Conservation (phyloP, 2,797 vertebrate genomes). For the Mormyrus proboscirostris region DNA sequence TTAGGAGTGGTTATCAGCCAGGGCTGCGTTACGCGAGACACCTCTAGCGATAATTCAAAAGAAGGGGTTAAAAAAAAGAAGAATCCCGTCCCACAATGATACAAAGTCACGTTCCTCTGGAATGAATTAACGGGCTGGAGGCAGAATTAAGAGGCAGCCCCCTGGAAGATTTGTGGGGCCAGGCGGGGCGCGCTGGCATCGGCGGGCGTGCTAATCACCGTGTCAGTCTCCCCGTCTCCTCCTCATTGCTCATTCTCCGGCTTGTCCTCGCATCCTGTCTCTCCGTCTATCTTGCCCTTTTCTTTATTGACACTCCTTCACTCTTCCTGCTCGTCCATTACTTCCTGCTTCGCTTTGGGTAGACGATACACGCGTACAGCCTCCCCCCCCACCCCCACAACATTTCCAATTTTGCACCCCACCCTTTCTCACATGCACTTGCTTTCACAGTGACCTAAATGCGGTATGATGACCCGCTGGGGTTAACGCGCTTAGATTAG, state of each 20-base stretch:
- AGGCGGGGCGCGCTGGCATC: neutral
- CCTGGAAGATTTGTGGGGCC: neutral
- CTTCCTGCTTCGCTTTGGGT: neutral
- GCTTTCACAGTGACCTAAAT: constrained; percentile 31
- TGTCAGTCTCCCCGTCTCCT: neutral
- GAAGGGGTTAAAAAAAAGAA: neutral
- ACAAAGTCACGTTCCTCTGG: neutral
- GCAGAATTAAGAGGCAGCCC: neutral
- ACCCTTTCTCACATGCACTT: constrained; percentile 33
- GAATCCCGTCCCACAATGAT: neutral
- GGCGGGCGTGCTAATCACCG: neutral
- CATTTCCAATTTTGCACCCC: neutral
- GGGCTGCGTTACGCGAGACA: neutral
- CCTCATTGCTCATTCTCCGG: neutral
- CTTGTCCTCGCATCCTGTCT: neutral
- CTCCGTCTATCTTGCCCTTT: neutral
- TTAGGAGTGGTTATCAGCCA: neutral
- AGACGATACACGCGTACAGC: neutral
- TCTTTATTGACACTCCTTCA: neutral
- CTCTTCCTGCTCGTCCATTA: neutral
- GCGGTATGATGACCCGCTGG: constrained; percentile 26
- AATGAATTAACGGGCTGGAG: neutral
- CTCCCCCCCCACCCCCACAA: constrained; percentile 23
- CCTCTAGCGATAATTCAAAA: neutral
- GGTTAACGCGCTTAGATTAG: constrained; percentile 45